Base-by-base conservation (phyloP, 2,888 invertebrate species). In the Lottia scabra region DNA sequence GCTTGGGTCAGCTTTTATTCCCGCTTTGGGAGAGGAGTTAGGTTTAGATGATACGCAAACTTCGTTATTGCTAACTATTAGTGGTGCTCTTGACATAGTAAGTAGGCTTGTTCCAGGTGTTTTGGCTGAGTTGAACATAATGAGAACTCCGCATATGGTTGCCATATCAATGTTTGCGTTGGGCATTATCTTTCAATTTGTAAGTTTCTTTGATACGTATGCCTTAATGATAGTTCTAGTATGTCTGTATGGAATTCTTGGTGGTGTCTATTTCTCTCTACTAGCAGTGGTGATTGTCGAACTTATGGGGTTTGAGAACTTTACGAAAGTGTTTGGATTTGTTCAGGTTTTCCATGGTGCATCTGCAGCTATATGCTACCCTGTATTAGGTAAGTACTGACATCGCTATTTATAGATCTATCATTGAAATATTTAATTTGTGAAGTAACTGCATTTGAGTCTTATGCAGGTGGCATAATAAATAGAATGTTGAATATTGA, bases 21-120 rank as follows among this genome's bases (percentile, higher is more conserved):
- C 72, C 45, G 56, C 72, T 5, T 30, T 72, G 27, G 72, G 68
- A 10, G 56, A n/a, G 5, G 72, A 72, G 44, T 68, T 65, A 12
- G 72, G 72, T 46, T 63, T 65, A 16, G 16, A n/a, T 10, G 69
- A 73, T 19, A 38, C 56, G 26, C 56, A 73, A 15, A 62, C 68
- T n/a, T 38, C 73, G 19, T 30, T 63, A 8, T 27, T 73, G 19
- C n/a, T 73, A 19, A 73, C 66, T 26, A 4, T 73, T 27, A 43
- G 43, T 23, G 66, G 68, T 1, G 63, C 65, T n/a, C 48, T 69
- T 19, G 73, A 69, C 45, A 68, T 73, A 8, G 19, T 66, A 63
- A 73, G 73, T 62, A 65, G 73, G 19, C 56, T 73, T 8, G n/a
- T 69, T 13, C 73, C 73, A n/a, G 73, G 73, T n/a, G 23, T 73